phyloP scores from a whole-genome alignment of 2,888 invertebrate species.

The Sialis fuliginosa region DNA sequence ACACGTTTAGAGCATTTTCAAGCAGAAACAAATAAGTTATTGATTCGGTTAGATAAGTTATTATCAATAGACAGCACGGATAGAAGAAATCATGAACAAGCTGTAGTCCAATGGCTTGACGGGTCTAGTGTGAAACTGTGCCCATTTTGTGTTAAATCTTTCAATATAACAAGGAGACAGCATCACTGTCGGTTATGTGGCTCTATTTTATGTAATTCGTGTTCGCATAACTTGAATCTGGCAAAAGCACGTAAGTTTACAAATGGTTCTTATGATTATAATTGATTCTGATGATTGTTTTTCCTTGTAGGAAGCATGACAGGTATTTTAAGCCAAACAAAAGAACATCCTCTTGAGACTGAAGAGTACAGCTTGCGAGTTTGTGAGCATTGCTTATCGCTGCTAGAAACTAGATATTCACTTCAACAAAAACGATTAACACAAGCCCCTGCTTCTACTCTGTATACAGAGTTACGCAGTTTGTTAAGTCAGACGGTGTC shows the following conservation, averaged over 20 bases:
- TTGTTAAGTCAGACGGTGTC: constrained; percentile 50
- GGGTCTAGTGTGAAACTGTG: constrained; percentile 80
- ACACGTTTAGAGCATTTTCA: constrained; percentile 71
- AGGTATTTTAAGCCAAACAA: not conserved
- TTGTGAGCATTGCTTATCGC: constrained; percentile 60
- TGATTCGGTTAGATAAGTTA: constrained; percentile 84
- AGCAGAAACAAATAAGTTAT: constrained; percentile 86
- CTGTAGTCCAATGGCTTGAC: constrained; percentile 82
- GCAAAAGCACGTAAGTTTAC: constrained; percentile 52
- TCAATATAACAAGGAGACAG: constrained; percentile 72
- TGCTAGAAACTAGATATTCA: constrained; percentile 59
- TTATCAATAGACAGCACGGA: constrained; percentile 51
- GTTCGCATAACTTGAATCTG: constrained; percentile 70
- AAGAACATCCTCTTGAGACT: constrained; percentile 13
- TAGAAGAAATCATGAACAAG: constrained; percentile 55
- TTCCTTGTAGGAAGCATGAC: not conserved
- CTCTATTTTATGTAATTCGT: constrained; percentile 80
- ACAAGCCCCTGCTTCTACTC: constrained; percentile 60
- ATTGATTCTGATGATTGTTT: not conserved
- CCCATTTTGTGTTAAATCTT: constrained; percentile 77
- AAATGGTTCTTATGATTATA: not conserved
- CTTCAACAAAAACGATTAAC: constrained; percentile 66
- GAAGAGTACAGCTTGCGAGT: constrained; percentile 45
- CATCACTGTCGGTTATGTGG: constrained; percentile 96
- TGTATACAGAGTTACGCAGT: constrained; percentile 67